Conservation (phyloP, 1,140 invertebrate species). For the Heliconius himera region DNA sequence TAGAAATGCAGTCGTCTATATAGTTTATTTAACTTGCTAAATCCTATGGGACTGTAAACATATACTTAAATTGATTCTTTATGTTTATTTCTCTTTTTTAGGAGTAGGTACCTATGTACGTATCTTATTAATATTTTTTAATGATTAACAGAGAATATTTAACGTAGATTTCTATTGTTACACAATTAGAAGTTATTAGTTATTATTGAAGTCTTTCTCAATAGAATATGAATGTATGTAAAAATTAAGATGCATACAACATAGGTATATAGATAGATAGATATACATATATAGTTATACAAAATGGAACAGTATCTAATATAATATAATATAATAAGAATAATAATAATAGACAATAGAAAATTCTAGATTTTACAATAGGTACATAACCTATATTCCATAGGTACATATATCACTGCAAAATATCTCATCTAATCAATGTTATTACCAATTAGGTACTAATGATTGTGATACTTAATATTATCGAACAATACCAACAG, state of each 20-base stretch:
- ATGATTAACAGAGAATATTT: neutral
- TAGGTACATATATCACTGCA: slow-evolving; percentile 36
- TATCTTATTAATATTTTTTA: too few species aligned
- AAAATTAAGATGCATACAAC: too few species aligned
- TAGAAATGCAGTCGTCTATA: neutral
- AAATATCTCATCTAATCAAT: slow-evolving; percentile 54
- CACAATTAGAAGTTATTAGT: too few species aligned
- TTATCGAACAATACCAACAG: slow-evolving; percentile 78
- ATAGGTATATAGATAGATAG: too few species aligned
- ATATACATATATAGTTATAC: neutral
- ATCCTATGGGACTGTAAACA: neutral
- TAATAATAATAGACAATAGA: neutral
- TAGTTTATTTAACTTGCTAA: neutral
- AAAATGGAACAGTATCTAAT: neutral
- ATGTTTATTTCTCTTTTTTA: neutral
- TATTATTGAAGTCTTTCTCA: too few species aligned
- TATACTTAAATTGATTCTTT: neutral
- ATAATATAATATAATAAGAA: neutral
- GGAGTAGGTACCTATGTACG: too few species aligned
- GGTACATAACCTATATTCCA: neutral
- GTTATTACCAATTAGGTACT: slow-evolving; percentile 62
- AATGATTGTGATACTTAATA: slow-evolving; percentile 69
- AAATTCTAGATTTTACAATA: slow-evolving; percentile 31
- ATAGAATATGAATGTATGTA: too few species aligned
- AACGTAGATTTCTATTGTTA: too few species aligned